A percentile compares a stretch with the other conserved stretches of the same genome.
Evolutionary conservation across 2,113 vertebrate genomes (phyloP).

Genomic region (Ochotona princeps): DNA sequence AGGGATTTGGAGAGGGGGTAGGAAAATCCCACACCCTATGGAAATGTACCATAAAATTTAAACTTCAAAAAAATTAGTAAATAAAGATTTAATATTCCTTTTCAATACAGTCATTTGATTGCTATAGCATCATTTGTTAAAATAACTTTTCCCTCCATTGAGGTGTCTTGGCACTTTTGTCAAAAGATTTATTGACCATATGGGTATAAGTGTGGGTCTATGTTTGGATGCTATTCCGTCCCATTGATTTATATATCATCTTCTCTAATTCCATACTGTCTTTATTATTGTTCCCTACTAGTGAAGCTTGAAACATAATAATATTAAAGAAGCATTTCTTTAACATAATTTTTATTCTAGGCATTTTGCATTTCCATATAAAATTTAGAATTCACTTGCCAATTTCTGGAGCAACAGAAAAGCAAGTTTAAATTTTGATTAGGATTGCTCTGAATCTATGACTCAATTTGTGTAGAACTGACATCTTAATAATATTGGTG

Average conservation of each 20-base stretch:
- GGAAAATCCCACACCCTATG: too few relatives aligned
- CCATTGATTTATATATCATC: not conserved
- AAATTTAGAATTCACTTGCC: not conserved
- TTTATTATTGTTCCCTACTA: not conserved
- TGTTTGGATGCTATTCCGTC: not conserved
- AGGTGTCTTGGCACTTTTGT: not conserved
- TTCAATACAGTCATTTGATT: not conserved
- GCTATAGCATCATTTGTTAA: not conserved
- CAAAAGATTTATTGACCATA: not conserved
- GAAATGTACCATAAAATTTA: too few relatives aligned
- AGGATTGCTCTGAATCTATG: not conserved
- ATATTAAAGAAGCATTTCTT: not conserved
- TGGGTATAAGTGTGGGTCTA: not conserved
- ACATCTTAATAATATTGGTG: not conserved
- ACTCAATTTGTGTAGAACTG: not conserved
- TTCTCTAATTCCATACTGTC: not conserved
- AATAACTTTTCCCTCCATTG: not conserved
- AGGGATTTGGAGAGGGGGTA: too few relatives aligned
- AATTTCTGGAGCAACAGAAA: not conserved
- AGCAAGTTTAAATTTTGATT: conserved; percentile 4
- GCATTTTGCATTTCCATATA: not conserved
- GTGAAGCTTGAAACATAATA: conserved; percentile 10
- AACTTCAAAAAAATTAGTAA: too few relatives aligned
- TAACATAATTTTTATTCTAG: not conserved
- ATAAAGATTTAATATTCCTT: not conserved